Evolutionary conservation across 1,140 invertebrate species (phyloP).

Genomic region (Caenorhabditis latens): DNA sequence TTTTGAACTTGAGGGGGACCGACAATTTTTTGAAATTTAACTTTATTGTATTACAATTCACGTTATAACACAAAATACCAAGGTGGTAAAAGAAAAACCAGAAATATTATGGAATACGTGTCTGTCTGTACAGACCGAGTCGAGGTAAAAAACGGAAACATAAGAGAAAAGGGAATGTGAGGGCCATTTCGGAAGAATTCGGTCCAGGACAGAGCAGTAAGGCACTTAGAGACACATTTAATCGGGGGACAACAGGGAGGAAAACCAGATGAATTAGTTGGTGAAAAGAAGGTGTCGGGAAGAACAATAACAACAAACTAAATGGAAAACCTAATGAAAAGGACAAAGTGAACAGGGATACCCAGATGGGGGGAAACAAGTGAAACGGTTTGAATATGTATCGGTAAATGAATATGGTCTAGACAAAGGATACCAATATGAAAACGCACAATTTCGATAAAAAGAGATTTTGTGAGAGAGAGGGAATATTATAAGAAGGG

Average conservation of each 20-base stretch:
- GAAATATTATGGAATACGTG: not conserved
- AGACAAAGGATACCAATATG: not conserved
- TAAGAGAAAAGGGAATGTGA: not conserved
- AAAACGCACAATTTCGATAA: not conserved
- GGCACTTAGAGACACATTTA: conserved; percentile 43
- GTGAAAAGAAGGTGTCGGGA: not conserved
- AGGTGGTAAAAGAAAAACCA: not conserved
- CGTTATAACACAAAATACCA: not conserved
- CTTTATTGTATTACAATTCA: conserved; percentile 16
- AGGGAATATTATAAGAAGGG: not conserved
- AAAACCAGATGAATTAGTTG: conserved; percentile 1
- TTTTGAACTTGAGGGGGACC: not conserved
- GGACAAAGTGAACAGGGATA: conserved; percentile 27
- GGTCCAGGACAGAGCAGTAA: not conserved
- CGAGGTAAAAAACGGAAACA: not conserved
- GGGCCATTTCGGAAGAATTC: not conserved
- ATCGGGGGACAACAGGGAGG: not conserved
- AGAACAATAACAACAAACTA: conserved; percentile 22
- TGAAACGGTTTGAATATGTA: conserved; percentile 31
- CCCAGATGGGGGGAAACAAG: conserved; percentile 6
- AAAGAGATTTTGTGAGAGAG: not conserved
- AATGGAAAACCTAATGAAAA: not conserved
- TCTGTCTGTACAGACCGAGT: not conserved
- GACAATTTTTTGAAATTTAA: not conserved
- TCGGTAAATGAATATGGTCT: conserved; percentile 19